Base-by-base conservation (phyloP, 1,140 invertebrate species). In the Pantala flavescens region DNA sequence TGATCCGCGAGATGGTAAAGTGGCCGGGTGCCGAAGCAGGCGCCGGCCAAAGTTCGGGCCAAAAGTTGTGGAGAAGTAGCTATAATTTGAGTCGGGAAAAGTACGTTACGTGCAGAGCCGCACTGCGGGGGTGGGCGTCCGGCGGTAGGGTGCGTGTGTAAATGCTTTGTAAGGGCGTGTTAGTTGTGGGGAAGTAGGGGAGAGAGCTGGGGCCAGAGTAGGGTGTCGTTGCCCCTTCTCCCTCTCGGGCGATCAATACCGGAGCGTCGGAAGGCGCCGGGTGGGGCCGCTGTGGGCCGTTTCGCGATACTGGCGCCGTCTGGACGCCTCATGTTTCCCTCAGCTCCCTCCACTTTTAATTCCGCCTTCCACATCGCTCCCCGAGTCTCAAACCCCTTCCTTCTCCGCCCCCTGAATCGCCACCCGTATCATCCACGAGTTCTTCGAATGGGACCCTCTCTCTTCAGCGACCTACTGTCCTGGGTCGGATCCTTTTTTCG, bases 291-390 rank as follows among this genome's bases (percentile, higher is more conserved):
- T 63, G 49, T 63, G 49, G 49, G 49, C 14, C 49, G 49, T 63
- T 63, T 63, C 49, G 49, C 49, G 49, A 63, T 63, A 63, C 49
- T 63, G 49, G 49, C 49, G 49, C 49, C 49, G 49, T 63, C 49
- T 63, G 49, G 49, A 63, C 49, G 49, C 49, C 49, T 63, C 49
- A 3, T 63, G n/a, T 21, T 63, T 63, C 49, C 16, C 49, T 63
- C n/a, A 3, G 14, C 49, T 63, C 49, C 49, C 49, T 63, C 49
- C 49, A 16, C 14, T 63, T 63, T 63, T 63, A 63, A 19, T 16
- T 21, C 49, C 49, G 16, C 49, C 49, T 63, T 12, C n/a, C 49
- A 63, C 49, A 21, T 63, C 49, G n/a, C 12, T 63, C 12, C 49
- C 49, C 49, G 5, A 63, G 49, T 21, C n/a, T 63, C 49, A 7